Evolutionary conservation across 2,888 invertebrate genomes (phyloP).

Genomic region (Conops quadrifasciatus): DNA sequence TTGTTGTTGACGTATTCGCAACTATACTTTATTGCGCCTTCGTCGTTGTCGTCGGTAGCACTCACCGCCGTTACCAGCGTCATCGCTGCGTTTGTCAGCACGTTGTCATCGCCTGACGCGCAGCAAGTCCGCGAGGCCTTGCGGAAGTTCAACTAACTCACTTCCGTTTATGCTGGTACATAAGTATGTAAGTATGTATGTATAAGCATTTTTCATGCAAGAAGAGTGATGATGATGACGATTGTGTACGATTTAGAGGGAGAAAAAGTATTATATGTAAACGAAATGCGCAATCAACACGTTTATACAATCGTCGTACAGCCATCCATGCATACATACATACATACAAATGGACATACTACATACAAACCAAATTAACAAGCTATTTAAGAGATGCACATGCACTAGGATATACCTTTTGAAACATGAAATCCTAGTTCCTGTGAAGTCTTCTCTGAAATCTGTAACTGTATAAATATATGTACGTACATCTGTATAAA

Average conservation of each 20-base stretch:
- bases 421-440: too few relatives aligned
- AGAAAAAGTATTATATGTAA: background rate
- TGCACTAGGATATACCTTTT: too few relatives aligned
- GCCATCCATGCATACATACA: too few relatives aligned
- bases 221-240: conserved; percentile 34
- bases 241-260: conserved; percentile 25
- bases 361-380: too few relatives aligned
- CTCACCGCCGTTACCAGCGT: background rate
- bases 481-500: background rate
- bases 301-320: too few relatives aligned
- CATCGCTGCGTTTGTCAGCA: background rate
- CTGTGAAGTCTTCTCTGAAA: too few relatives aligned
- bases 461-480: too few relatives aligned
- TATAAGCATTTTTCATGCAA: conserved; percentile 26
- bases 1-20: conserved; percentile 8
- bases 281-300: too few relatives aligned
- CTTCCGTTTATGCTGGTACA: conserved; percentile 54
- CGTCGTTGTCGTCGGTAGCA: conserved; percentile 23
- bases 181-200: conserved; percentile 37
- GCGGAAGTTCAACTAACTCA: conserved; percentile 63
- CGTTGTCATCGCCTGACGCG: conserved; percentile 6
- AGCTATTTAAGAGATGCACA: too few relatives aligned
- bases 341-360: too few relatives aligned
- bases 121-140: conserved; percentile 44
- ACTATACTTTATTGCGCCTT: conserved; percentile 18